Conservation (phyloP, 2,888 invertebrate species). For the Pollenia labialis region DNA sequence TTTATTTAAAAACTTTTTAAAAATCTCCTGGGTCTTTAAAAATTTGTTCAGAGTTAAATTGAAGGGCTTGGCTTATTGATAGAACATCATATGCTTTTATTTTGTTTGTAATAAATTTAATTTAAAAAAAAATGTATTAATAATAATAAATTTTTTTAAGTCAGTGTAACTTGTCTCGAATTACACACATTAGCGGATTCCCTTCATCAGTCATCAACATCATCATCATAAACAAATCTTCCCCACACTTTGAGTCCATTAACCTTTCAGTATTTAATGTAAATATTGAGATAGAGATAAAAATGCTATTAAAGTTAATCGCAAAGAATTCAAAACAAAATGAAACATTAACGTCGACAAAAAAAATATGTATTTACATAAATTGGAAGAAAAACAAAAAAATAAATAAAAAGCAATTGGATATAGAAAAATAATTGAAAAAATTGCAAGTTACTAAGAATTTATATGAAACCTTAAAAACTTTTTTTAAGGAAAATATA, state of each 20-base stretch:
- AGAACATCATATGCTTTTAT: too few species aligned
- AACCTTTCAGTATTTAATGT: conserved; percentile 27
- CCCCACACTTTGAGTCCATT: conserved; percentile 15
- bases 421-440: not conserved
- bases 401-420: not conserved
- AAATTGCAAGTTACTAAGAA: not conserved
- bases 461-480: not conserved
- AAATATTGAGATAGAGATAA: conserved; percentile 44
- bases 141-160: not conserved
- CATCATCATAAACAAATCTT: not conserved
- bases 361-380: not conserved
- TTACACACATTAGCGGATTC: not conserved
- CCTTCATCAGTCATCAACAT: not conserved
- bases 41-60: too few species aligned
- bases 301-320: conserved; percentile 5
- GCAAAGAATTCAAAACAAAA: conserved; percentile 43
- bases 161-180: conserved; percentile 23
- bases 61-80: too few species aligned
- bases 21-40: too few species aligned
- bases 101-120: too few species aligned
- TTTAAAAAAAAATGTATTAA: too few species aligned
- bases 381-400: conserved; percentile 6
- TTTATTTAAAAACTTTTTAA: too few species aligned
- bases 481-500: not conserved
- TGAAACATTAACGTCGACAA: conserved; percentile 18